A percentile compares a stretch with the other conserved stretches of the same genome.
Evolutionary conservation across 1,140 invertebrate genomes (phyloP).

Genomic region (Hyphantria cunea): DNA sequence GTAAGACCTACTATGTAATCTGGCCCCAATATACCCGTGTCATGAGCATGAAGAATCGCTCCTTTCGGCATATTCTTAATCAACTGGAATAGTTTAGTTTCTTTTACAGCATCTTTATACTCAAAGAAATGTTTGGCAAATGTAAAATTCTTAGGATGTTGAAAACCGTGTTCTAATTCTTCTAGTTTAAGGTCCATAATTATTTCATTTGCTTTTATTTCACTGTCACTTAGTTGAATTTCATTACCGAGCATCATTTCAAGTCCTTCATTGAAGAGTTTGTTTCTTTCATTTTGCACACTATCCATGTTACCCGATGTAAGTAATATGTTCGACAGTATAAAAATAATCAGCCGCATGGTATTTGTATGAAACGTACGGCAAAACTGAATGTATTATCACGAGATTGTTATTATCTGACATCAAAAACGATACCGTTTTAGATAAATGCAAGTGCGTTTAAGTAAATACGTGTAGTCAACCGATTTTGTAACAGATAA

Average conservation of each 20-base stretch:
- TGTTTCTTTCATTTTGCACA: slow-evolving; percentile 50
- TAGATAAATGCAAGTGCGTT: slow-evolving; percentile 2
- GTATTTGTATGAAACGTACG: slow-evolving; percentile 24
- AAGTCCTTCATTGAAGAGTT: slow-evolving; percentile 56
- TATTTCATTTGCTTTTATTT: slow-evolving; percentile 84
- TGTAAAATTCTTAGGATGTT: slow-evolving; percentile 83
- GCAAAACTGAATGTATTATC: slow-evolving; percentile 27
- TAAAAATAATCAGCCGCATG: slow-evolving; percentile 41
- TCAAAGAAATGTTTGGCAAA: slow-evolving; percentile 87
- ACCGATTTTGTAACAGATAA: neutral
- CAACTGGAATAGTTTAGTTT: slow-evolving; percentile 86
- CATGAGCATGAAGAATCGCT: slow-evolving; percentile 87
- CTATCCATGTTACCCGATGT: slow-evolving; percentile 33
- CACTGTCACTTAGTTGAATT: slow-evolving; percentile 80
- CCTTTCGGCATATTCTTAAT: slow-evolving; percentile 88
- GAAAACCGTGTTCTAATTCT: slow-evolving; percentile 83
- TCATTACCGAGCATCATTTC: slow-evolving; percentile 77
- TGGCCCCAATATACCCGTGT: slow-evolving; percentile 84
- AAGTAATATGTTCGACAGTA: slow-evolving; percentile 27
- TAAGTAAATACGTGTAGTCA: neutral
- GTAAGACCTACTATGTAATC: slow-evolving; percentile 88
- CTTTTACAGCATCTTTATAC: slow-evolving; percentile 84
- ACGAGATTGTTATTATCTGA: slow-evolving; percentile 24
- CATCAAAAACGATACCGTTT: neutral
- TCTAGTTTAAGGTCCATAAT: slow-evolving; percentile 85